These are phyloP conservation scores for Acronicta alni DNA, from an alignment of 2,888 invertebrate species.

Conservation along the genomic window DNA sequence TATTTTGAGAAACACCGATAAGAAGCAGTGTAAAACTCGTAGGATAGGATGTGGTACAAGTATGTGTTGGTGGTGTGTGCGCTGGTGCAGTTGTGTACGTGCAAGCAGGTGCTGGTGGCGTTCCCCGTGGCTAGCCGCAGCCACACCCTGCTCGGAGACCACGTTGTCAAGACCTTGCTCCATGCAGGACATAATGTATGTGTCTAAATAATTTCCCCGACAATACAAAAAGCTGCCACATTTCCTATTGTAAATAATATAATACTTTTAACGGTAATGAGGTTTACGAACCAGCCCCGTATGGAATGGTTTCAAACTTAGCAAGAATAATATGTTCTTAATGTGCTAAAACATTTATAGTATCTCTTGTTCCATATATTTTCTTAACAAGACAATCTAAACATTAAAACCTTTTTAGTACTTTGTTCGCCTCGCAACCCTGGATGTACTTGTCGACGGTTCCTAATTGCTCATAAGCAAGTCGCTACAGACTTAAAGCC, in stretches of 20 bases:
- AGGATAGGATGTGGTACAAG: constrained; percentile 20
- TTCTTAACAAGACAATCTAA: no score
- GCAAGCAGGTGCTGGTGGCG: constrained; percentile 62
- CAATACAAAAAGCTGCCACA: no score
- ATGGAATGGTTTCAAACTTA: not conserved
- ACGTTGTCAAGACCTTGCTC: constrained; percentile 62
- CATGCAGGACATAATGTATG: constrained; percentile 70
- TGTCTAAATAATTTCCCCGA: not conserved
- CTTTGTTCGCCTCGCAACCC: not conserved
- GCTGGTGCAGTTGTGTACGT: constrained; percentile 32
- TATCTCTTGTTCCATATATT: no score
- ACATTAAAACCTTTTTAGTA: no score
- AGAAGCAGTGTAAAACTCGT: no score
- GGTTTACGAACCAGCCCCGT: not conserved
- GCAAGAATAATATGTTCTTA: no score
- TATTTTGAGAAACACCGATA: no score
- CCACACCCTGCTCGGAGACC: constrained; percentile 67
- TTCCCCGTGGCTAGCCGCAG: constrained; percentile 66
- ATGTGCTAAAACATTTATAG: no score
- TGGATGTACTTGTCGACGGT: not conserved
- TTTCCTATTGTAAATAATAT: no score
- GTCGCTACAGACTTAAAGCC: not conserved
- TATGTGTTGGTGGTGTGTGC: constrained; percentile 40
- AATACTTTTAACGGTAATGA: not conserved
- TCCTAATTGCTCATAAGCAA: constrained; percentile 11